Evolutionary conservation across 2,888 invertebrate genomes (phyloP), one percentile per base, ranked within the genome.

Genomic region (Carcina quercana): DNA sequence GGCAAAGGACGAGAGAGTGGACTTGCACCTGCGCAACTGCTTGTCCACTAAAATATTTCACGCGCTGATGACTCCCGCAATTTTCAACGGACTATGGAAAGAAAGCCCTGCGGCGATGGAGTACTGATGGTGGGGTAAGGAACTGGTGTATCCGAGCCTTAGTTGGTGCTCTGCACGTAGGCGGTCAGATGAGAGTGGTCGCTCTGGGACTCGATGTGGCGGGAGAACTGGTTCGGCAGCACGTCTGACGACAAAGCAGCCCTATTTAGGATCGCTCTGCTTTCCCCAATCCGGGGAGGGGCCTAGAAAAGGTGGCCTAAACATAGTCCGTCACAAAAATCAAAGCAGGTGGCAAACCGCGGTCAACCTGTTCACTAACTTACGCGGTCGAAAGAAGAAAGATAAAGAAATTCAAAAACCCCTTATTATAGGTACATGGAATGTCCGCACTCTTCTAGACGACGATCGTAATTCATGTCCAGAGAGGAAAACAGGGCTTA

Each of bases 401-500:
- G 13, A 25, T n/a, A 26, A 15, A 26, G 1, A 2, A 26, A 13
- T 10, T 2, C 14, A 5, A 3, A 10, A 26, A 14, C 8, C 4
- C 2, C 10, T 13, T 3, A 7, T 7, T 15, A 8, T 35, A 17
- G 35, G 32, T 7, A 25, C 36, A 11, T 45, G 45, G 44, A 45
- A 48, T 14, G 45, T 47, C 5, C 30, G 47, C 1, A 50, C 52
- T 0, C 40, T 53, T 2, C 34, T 48, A 17, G 48, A 52, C 17
- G 13, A 37, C 1, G 29, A 32, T 3, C 14, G 0, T 5, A 49
- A 46, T 26, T 1, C 17, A 2, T 46, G 51, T 10, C 48, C 48
- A 2, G 43, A 44, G 15, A 29, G 49, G 0, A 51, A 47, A 32
- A 47, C 48, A 2, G 49, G 47, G 13, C 15, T 49, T 10, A 40